Conservation (phyloP, 1,140 invertebrate genomes). For the Copidosoma floridanum region DNA sequence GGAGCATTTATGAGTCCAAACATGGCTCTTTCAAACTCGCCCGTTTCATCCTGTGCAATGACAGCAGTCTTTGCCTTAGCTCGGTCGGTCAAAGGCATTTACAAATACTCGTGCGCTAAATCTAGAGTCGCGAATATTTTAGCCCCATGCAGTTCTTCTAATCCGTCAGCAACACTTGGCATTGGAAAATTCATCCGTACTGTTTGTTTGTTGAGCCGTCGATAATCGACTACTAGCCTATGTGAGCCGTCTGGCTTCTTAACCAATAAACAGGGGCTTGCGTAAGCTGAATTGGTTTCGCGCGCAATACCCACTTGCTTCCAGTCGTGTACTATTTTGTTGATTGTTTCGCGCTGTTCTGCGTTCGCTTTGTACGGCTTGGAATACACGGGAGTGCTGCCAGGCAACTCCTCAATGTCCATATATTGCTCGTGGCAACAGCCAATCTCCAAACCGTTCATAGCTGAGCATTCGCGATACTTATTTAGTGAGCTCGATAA, state of each 20-base stretch:
- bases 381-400: constrained; percentile 15
- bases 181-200: constrained; percentile 43
- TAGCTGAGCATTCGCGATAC: no score
- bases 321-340: constrained; percentile 19
- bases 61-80: constrained; percentile 29
- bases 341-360: constrained; percentile 20
- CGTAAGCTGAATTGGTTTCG: constrained; percentile 10
- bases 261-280: constrained; percentile 46
- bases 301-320: constrained; percentile 2
- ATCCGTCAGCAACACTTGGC: constrained; percentile 36
- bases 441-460: no score
- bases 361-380: constrained; percentile 18
- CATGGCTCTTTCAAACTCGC: constrained; percentile 16
- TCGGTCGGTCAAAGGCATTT: constrained; percentile 35
- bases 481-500: no score
- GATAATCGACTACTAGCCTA: constrained; percentile 53
- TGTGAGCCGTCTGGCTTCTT: constrained; percentile 50
- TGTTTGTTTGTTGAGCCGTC: constrained; percentile 49
- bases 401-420: no score
- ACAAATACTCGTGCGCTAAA: constrained; percentile 42
- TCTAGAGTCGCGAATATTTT: constrained; percentile 38
- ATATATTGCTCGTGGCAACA: no score
- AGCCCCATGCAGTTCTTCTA: constrained; percentile 32
- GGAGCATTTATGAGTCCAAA: constrained; percentile 31
- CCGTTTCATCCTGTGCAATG: constrained; percentile 24